Base-by-base conservation (phyloP, 2,797 vertebrate genomes). In the Hybognathus amarus region DNA sequence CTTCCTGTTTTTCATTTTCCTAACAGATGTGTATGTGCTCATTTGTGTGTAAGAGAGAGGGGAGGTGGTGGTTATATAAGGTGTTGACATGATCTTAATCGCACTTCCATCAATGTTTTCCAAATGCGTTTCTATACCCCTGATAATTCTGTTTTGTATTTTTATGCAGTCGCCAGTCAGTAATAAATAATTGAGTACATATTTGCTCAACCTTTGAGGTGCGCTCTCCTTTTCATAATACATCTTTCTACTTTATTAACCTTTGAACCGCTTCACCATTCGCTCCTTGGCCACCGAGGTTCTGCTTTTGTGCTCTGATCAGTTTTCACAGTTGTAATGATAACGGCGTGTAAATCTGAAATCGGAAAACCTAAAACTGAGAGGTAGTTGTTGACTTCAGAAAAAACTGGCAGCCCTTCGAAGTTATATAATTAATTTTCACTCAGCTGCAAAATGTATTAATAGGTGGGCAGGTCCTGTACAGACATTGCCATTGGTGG, bases 401-500 rank as follows among this genome's bases (percentile, higher is more conserved):
- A 54, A 11, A n/a, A 18, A 50, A 24, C 7, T 67, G n/a, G 3
- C 42, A n/a, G 68, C 54, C 38, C 24, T 24, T 38, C n/a, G 0
- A 2, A 6, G 24, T 63, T 33, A 54, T 1, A 18, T 67, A 81
- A 75, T 85, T 86, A 61, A 40, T 71, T 71, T 78, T 68, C 5
- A n/a, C 63, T 47, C 73, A 45, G 61, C 77, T 71, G 61, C 33
- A 24, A 6, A 15, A 42, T 68, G 24, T 15, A 59, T 80, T 79
- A 50, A 82, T 68, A 20, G 68, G 42, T 77, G 71, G 67, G 38
- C 40, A 63, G 83, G 79, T 77, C 84, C 75, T 24, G 47, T n/a
- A 40, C 27, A 33, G 24, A 59, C 36, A 13, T 70, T 47, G n/a
- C 63, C 33, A 89, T 91, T 89, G 86, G 85, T 77, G 87, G 76